A percentile compares a stretch with the other conserved stretches of the same genome.
These are phyloP conservation scores for Pristionchus maxplancki DNA, from an alignment of 2,888 invertebrate genomes.

Conservation along the genomic window DNA sequence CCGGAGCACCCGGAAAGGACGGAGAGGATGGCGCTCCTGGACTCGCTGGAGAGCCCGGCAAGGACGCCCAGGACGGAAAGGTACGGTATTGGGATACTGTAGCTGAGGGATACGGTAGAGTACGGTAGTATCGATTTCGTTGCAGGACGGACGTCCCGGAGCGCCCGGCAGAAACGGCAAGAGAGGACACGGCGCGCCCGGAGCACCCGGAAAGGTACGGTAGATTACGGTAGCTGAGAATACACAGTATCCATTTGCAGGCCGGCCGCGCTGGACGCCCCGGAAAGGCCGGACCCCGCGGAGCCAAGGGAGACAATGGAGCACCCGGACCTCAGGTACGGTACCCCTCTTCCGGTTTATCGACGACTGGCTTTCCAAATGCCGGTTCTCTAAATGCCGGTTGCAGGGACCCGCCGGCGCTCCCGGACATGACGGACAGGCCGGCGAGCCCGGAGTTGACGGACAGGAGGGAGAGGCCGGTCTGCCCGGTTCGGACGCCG, in stretches of 20 bases:
- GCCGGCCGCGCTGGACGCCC: slow-evolving; percentile 19
- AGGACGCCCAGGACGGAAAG: slow-evolving; percentile 36
- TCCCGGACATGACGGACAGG: slow-evolving; percentile 31
- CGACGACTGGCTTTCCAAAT: no score
- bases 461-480: slow-evolving; percentile 32
- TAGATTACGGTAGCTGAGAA: neutral
- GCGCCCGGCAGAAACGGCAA: slow-evolving; percentile 36
- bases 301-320: slow-evolving; percentile 46
- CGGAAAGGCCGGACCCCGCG: slow-evolving; percentile 45
- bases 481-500: slow-evolving; percentile 46
- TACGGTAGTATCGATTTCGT: no score
- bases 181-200: slow-evolving; percentile 46
- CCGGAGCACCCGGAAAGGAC: slow-evolving; percentile 48
- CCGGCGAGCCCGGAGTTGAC: slow-evolving; percentile 29
- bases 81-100: no score
- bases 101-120: no score
- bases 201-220: slow-evolving; percentile 38
- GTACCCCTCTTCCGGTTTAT: neutral
- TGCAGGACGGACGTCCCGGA: slow-evolving; percentile 35
- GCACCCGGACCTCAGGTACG: slow-evolving; percentile 28
- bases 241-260: neutral
- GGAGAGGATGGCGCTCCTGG: slow-evolving; percentile 43
- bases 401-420: slow-evolving; percentile 45
- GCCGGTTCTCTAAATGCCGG: no score
- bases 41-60: slow-evolving; percentile 46